Percentiles rank a stretch among this genome's conserved stretches.
Conservation (phyloP, 2,113 vertebrate genomes). For the Dryoscopus gambensis region DNA sequence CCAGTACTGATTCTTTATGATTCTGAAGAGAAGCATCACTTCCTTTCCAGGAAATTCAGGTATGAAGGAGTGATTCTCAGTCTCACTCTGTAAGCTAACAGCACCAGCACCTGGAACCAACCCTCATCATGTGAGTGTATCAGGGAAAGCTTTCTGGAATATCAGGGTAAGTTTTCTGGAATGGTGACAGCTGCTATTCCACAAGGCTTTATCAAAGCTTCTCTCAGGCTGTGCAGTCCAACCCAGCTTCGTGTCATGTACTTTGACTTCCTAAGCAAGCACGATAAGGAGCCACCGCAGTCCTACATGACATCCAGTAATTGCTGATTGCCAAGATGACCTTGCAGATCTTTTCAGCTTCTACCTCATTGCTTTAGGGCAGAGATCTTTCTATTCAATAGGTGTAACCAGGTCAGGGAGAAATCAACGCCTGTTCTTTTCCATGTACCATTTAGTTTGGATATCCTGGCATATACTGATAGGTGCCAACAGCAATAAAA, state of each 20-base stretch:
- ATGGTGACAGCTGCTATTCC: neutral
- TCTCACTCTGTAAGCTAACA: neutral
- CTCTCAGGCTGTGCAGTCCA: neutral
- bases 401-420: neutral
- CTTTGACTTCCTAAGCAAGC: neutral
- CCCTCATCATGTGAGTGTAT: fast-evolving
- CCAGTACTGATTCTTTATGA: neutral
- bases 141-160: neutral
- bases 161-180: neutral
- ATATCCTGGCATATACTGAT: neutral
- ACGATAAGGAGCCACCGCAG: neutral
- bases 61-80: neutral
- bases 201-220: neutral
- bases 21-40: neutral
- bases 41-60: neutral
- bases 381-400: neutral
- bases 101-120: neutral
- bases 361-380: neutral
- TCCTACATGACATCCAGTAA: neutral
- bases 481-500: neutral
- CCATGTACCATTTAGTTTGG: neutral
- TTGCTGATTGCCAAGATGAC: neutral
- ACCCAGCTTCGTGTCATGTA: neutral
- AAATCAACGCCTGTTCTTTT: neutral
- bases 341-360: neutral